These are phyloP conservation scores for Xerus rutilus DNA, from an alignment of 2,797 vertebrate species.

Conservation along the genomic window DNA sequence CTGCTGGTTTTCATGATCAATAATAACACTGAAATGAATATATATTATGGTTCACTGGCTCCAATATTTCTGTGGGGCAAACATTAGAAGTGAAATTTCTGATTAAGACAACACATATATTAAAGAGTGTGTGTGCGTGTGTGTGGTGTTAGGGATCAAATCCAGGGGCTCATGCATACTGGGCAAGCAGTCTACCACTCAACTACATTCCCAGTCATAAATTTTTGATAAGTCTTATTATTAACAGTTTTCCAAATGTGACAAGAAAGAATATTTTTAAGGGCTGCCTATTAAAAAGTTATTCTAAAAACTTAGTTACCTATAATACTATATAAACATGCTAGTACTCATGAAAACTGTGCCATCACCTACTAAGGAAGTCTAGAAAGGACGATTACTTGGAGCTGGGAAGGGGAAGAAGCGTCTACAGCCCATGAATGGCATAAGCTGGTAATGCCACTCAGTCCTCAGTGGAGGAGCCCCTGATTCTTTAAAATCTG, in stretches of 20 bases:
- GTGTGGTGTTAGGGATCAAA: neutral
- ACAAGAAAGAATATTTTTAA: neutral
- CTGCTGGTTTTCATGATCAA: neutral
- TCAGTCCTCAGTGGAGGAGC: neutral
- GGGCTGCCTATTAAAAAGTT: neutral
- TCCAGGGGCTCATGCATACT: neutral
- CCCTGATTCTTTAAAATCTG: neutral
- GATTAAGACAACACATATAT: neutral
- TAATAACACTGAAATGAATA: neutral
- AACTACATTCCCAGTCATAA: neutral
- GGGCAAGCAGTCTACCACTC: neutral
- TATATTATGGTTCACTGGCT: neutral
- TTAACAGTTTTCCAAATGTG: neutral
- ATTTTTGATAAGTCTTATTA: neutral
- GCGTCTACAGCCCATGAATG: neutral
- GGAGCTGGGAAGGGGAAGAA: neutral
- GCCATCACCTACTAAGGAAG: neutral
- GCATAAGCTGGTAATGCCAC: rapidly evolving
- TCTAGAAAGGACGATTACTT: neutral
- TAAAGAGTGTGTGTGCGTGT: neutral
- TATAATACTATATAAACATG: neutral
- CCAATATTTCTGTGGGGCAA: neutral
- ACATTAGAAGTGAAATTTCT: neutral
- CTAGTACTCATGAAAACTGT: neutral
- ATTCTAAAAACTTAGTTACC: neutral